A percentile compares a stretch with the other conserved stretches of the same genome.
phyloP scores from a whole-genome alignment of 2,888 invertebrate genomes.

The Torymus texanus region DNA sequence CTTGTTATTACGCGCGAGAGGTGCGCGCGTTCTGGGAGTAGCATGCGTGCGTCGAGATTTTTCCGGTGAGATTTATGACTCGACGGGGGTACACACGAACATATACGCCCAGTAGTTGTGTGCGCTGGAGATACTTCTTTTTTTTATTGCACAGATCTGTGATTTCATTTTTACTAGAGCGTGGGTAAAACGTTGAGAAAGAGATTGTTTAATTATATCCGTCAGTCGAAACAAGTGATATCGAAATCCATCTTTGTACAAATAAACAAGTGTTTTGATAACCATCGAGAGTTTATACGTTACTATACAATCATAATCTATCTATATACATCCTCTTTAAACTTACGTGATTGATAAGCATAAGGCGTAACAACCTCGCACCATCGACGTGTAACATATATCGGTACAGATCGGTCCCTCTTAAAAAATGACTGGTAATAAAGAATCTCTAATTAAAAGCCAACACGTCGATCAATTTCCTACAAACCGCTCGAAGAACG shows the following conservation, averaged over 20 bases:
- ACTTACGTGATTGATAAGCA: no score
- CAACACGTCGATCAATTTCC: background rate
- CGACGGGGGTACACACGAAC: no score
- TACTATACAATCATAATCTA: no score
- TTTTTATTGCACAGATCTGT: background rate
- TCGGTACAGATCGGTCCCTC: no score
- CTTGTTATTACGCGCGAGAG: constrained; percentile 14
- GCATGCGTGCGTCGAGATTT: background rate
- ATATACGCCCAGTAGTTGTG: background rate
- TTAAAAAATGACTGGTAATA: background rate
- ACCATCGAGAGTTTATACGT: no score
- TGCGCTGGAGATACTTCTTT: background rate
- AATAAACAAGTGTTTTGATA: no score
- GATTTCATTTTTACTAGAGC: constrained; percentile 4
- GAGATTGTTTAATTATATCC: constrained; percentile 35
- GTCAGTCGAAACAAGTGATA: no score
- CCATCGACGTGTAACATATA: no score
- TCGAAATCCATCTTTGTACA: no score
- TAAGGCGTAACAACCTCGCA: no score
- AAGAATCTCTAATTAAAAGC: constrained; percentile 38
- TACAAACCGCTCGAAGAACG: background rate
- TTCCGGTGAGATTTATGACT: constrained; percentile 21
- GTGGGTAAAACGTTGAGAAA: background rate
- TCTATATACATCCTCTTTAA: no score
- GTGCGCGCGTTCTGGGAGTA: background rate